These are phyloP conservation scores for Cephalopholis sonnerati DNA, from an alignment of 2,113 vertebrate species.

Conservation along the genomic window DNA sequence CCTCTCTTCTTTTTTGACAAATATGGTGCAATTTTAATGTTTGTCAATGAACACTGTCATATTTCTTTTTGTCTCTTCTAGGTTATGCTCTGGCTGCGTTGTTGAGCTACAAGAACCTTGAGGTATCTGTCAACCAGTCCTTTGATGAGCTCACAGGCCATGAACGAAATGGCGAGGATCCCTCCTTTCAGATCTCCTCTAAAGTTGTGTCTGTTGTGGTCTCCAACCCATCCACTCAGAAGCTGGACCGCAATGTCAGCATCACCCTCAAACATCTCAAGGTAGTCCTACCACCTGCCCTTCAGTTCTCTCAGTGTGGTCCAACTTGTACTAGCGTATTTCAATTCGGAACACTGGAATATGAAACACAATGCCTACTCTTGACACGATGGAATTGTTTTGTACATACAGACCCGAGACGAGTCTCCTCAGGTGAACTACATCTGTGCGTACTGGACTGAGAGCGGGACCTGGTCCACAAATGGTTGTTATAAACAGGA, in stretches of 20 bases:
- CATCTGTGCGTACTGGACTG: conserved; percentile 87
- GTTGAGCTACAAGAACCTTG: conserved; percentile 82
- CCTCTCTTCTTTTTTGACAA: not conserved
- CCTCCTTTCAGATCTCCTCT: conserved; percentile 66
- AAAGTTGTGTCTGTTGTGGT: conserved; percentile 83
- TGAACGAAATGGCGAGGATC: conserved; percentile 19
- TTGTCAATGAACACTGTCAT: not conserved
- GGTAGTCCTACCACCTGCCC: conserved; percentile 51
- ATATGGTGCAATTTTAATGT: not conserved
- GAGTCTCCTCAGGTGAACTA: not conserved
- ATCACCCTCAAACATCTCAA: conserved; percentile 81
- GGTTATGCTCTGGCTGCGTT: conserved; percentile 81
- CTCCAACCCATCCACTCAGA: conserved; percentile 78
- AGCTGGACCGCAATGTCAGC: conserved; percentile 69
- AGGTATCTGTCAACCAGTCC: conserved; percentile 63
- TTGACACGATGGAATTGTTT: not conserved
- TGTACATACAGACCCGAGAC: conserved; percentile 44
- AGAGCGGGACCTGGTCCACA: conserved; percentile 82
- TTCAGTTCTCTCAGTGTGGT: not conserved
- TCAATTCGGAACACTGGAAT: not conserved
- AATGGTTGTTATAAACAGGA: conserved; percentile 76
- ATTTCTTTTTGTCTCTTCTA: conserved; percentile 45
- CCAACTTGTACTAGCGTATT: not conserved
- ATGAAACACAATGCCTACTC: not conserved
- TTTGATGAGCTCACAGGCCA: conserved; percentile 49